Base-by-base conservation (phyloP, 2,797 vertebrate species). In the Rhabdomys pumilio region DNA sequence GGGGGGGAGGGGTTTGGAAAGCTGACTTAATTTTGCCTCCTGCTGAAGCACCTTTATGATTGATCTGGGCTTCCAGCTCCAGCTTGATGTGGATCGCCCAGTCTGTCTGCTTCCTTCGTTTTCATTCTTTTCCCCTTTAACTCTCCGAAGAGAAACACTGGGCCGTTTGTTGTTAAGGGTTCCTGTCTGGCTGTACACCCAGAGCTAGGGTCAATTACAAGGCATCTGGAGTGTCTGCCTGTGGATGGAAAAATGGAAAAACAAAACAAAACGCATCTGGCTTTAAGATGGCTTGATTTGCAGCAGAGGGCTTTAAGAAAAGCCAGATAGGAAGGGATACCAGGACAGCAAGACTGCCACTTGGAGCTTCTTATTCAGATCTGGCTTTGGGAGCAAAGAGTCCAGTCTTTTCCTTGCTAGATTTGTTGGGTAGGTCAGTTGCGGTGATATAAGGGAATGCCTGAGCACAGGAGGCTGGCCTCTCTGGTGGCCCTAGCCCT, bases 331-430 rank as follows among this genome's bases (percentile, higher is more conserved):
- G 91, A 91, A 89, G 67, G 61, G 90, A 29, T 34, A 34, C 3
- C 0, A 0, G 22, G 24, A 20, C 61, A 4, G 5, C 17, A 13
- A 24, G 9, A 10, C 11, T 24, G 73, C 41, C 50, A 44, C 55
- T 41, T 69, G 8, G 22, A 87, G 91, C 22, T n/a, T 19, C 2
- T 22, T 7, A 1, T 19, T 9, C 14, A 15, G 41, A 38, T 65
- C 73, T 34, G 53, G 38, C n/a, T 72, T 38, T 61, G 53, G 53
- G 47, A 38, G 24, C 20, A 75, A 41, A 41, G 47, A 57, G 29
- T 59, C 53, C 11, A 34, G 90, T 19, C 19, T 50, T 0, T 31
- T 34, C 47, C 84, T 73, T 24, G 59, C 20, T 4, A 7, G 12
- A 7, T 47, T 6, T 3, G 63, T 2, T 50, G 14, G 31, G 14